Evolutionary conservation across 1,140 invertebrate species (phyloP), one percentile per base, ranked within the genome.

Genomic region (Cotesia vestalis): DNA sequence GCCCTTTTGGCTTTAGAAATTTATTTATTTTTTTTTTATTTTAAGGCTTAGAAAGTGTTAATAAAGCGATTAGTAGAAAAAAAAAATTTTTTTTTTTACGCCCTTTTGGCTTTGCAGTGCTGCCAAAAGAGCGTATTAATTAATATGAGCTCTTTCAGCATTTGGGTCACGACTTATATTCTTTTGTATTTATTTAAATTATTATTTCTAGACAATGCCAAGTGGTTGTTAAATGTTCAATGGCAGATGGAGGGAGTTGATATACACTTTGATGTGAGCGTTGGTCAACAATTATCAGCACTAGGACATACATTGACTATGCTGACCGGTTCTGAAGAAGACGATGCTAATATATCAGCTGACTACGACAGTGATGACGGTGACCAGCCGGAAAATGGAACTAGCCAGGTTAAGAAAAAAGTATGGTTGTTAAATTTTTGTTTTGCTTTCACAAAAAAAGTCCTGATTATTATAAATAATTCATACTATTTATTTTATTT

Each of bases 181-280:
- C 27, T 27, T 27, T 27, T 27, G 5, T 46, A 46, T 46, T 46
- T 46, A 46, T 46, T 46, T 46, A 9, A 46, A 63, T 5, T 63
- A 9, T 14, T 20, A 51, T 46, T 79, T 77, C 61, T 67, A 90
- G 95, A 96, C 85, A 98, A 98, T 87, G 97, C 97, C 2, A 99
- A 99, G 86, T 99, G 98, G 98, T 92, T 99, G 75, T 86, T 99
- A 35, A 99, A 98, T 85, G 96, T 99, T 0, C 94, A 96, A 75
- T 99, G 97, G 96, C 94, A 98, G 87, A 99, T 99, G 98, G 95
- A 99, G 88, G 98, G 98, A 68, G 96, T 99, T 14, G 97, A 98
- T 81, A 97, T 98, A 70, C 96, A 99, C 84, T 87, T 99, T 60
- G 97, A 99, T 84, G 95, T 96, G 0, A 97, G 94, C 81, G 96